These are phyloP conservation scores for Salmo trutta DNA, from an alignment of 2,797 vertebrate genomes.

Conservation along the genomic window DNA sequence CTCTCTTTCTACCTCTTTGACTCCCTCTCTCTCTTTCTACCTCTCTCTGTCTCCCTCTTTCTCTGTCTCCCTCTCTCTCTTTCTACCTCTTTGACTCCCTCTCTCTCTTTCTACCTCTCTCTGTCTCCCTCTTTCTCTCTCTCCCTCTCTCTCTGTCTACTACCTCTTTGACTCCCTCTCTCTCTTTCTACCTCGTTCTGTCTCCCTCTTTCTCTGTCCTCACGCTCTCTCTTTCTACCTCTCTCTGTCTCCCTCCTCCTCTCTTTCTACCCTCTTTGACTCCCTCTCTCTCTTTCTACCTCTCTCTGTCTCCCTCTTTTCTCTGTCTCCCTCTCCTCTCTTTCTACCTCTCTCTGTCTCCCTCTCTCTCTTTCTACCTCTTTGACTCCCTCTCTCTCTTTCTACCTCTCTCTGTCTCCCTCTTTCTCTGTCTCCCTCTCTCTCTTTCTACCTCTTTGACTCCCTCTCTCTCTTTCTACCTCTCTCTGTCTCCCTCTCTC, in stretches of 20 bases:
- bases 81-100: neutral
- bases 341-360: neutral
- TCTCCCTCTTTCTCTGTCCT: no score
- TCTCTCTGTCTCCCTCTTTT: no score
- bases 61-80: constrained; percentile 2
- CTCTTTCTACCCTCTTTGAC: no score
- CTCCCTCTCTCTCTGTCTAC: neutral
- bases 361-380: neutral
- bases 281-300: neutral
- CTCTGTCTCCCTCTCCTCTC: neutral
- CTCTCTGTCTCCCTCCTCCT: no score
- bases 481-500: neutral
- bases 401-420: neutral
- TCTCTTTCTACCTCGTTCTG: no score
- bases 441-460: neutral
- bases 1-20: constrained; percentile 14
- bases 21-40: neutral
- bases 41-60: neutral
- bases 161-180: no score
- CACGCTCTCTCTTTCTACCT: no score
- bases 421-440: neutral
- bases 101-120: neutral
- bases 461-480: constrained; percentile 28
- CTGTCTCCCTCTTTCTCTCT: neutral
- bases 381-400: neutral